Base-by-base conservation (phyloP, 2,888 invertebrate genomes). In the Apamea anceps region DNA sequence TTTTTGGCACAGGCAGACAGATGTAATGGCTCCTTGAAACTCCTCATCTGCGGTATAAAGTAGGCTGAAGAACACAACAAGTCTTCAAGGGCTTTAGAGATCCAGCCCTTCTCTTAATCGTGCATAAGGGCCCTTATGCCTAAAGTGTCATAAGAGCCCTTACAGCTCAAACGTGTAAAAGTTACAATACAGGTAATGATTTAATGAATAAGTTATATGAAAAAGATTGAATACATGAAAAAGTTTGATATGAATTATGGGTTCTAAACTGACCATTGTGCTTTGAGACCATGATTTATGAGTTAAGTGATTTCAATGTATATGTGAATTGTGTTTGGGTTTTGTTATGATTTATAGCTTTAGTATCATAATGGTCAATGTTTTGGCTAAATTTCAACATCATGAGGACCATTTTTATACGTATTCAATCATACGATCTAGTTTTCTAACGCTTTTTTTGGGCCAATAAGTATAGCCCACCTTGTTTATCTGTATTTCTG, bases 91-190 rank as follows among this genome's bases (percentile, higher is more conserved):
- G 80, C 66, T 81, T 68, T 78, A 79, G 54, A 85, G 82, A 80
- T 78, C 37, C 82, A 82, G 83, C 77, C 79, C 88, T 83, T 84
- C 76, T 75, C 73, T 81, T 89, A 88, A 89, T 88, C 87, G 87
- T 68, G 87, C 83, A 78, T 88, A 72, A 91, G 88, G 42, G 85
- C 76, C 25, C 84, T 89, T 78, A 62, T 79, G 78, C 72, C 72
- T 83, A 85, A 86, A 88, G 90, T 82, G 88, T 88, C 78, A 48
- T 73, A 83, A 91, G 90, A 42, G 86, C 86, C 70, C 90, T 91
- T 79, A 60, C n/a, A 54, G 77, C 81, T 87, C 83, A 88, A 89
- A 92, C 90, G 91, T 91, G 92, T 85, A 92, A 91, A 92, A 89
- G 89, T 85, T 89, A 77, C n/a, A 60, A 81, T 74, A 71, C 25